Conservation (phyloP, 2,888 invertebrate species). For the Drosophila glabriapex region DNA sequence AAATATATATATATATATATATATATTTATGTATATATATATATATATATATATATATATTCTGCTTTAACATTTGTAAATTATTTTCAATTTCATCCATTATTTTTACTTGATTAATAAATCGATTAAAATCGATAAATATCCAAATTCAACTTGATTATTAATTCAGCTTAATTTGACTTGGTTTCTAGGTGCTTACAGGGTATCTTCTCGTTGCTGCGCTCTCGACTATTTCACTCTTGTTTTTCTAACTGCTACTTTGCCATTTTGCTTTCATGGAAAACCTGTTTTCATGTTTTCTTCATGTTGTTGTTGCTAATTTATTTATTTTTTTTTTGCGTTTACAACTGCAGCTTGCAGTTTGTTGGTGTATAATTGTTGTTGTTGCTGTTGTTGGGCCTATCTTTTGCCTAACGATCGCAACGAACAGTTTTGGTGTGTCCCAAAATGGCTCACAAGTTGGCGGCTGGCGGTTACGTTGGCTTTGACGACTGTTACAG, state of each 20-base stretch:
- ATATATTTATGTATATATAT: background rate
- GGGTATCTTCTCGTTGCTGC: background rate
- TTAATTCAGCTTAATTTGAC: background rate
- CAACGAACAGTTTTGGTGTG: constrained; percentile 31
- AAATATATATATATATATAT: background rate
- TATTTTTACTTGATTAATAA: too few relatives aligned
- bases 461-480: constrained; percentile 37
- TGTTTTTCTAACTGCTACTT: constrained; percentile 17
- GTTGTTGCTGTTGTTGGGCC: constrained; percentile 9
- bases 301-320: constrained; percentile 30
- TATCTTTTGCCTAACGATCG: constrained; percentile 28
- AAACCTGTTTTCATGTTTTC: constrained; percentile 76
- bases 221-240: background rate
- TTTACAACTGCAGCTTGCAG: constrained; percentile 23
- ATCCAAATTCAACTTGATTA: background rate
- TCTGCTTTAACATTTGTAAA: background rate
- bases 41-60: background rate
- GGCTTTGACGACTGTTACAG: constrained; percentile 20
- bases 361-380: constrained; percentile 9
- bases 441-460: constrained; percentile 36
- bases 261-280: constrained; percentile 54
- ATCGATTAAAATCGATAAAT: background rate
- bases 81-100: background rate
- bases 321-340: constrained; percentile 12
- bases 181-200: background rate